Conservation (phyloP, 2,888 invertebrate genomes). For the Caenorhabditis macrosperma region DNA sequence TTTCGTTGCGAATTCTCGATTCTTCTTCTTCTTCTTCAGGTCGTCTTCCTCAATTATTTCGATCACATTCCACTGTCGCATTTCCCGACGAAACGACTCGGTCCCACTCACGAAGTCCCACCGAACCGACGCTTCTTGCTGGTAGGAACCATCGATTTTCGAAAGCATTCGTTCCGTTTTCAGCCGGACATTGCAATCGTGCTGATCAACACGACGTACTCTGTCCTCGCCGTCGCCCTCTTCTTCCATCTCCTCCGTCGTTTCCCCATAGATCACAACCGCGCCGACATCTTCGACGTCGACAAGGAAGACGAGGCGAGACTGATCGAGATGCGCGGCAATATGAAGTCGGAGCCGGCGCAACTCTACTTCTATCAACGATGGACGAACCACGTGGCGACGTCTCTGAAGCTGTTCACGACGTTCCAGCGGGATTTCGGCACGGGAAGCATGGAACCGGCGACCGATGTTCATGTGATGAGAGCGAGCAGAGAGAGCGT, state of each 20-base stretch:
- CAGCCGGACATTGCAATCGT: slow-evolving; percentile 18
- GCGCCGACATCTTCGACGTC: not conserved
- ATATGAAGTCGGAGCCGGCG: not conserved
- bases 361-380: slow-evolving; percentile 22
- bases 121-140: slow-evolving; percentile 23
- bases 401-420: slow-evolving; percentile 10
- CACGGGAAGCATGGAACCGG: too few species aligned
- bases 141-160: not conserved
- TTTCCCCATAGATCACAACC: slow-evolving; percentile 30
- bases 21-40: not conserved
- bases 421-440: slow-evolving; percentile 31
- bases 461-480: too few species aligned
- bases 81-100: slow-evolving; percentile 7
- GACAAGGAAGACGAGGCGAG: slow-evolving; percentile 3
- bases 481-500: not conserved
- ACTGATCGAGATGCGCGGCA: not conserved
- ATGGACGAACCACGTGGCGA: slow-evolving; percentile 41
- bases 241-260: slow-evolving; percentile 25
- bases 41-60: slow-evolving; percentile 30
- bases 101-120: slow-evolving; percentile 1
- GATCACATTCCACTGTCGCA: slow-evolving; percentile 1
- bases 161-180: not conserved
- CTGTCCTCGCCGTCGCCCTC: slow-evolving; percentile 1
- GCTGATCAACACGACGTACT: not conserved
- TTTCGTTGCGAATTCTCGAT: too few species aligned